Conservation (phyloP, 2,888 invertebrate genomes). For the Eupithecia abbreviata region DNA sequence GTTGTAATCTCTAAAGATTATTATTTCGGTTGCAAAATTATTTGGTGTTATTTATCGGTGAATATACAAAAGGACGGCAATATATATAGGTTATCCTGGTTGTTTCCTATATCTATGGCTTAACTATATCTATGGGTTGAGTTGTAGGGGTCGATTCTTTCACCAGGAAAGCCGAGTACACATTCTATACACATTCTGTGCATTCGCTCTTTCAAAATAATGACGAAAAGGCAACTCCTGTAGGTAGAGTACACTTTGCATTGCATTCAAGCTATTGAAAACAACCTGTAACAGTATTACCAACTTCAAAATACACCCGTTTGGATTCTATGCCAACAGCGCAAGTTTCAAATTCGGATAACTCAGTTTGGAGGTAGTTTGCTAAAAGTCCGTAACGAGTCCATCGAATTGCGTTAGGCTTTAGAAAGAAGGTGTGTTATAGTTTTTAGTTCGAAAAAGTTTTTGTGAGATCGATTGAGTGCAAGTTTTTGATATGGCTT, state of each 20-base stretch:
- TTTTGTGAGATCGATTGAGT: background rate
- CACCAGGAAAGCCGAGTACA: background rate
- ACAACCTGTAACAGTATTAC: constrained; percentile 32
- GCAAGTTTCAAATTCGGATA: constrained; percentile 32
- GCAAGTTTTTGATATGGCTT: constrained; percentile 7
- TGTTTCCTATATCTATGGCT: background rate
- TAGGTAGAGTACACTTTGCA: constrained; percentile 24
- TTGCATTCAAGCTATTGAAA: constrained; percentile 34
- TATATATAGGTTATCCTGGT: background rate
- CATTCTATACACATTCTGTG: background rate
- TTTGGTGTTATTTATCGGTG: background rate
- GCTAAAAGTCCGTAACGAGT: constrained; percentile 36
- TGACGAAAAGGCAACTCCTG: constrained; percentile 24
- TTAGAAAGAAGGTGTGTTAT: constrained; percentile 25
- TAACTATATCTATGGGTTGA: background rate
- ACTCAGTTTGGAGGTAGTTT: constrained; percentile 31
- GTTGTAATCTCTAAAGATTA: background rate
- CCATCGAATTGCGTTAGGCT: constrained; percentile 36
- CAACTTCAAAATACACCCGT: constrained; percentile 25
- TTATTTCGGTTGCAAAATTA: background rate
- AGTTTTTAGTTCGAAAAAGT: constrained; percentile 1
- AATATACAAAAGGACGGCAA: background rate
- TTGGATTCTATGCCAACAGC: constrained; percentile 23
- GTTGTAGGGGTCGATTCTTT: background rate
- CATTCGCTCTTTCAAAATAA: constrained; percentile 12